These are phyloP conservation scores for Hylia prasina DNA, from an alignment of 2,113 vertebrate species.

Conservation along the genomic window DNA sequence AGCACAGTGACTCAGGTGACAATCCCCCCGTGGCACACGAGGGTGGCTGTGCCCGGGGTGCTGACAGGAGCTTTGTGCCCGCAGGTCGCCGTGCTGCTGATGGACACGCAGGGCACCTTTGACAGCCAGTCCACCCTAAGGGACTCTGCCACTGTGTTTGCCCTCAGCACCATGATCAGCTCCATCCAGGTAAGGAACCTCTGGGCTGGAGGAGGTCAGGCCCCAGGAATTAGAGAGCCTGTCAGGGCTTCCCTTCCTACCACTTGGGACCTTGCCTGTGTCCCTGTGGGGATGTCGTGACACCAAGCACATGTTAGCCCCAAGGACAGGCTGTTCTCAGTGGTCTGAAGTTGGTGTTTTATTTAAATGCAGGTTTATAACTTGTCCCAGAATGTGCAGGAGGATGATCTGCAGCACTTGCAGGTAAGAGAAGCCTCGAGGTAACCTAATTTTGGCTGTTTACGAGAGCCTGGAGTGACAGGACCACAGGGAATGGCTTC, in stretches of 20 bases:
- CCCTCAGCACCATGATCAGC: conserved; percentile 99
- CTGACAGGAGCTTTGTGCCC: not conserved
- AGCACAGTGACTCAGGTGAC: not conserved
- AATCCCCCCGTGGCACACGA: rapidly evolving
- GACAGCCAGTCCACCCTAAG: conserved; percentile 96
- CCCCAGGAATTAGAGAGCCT: not conserved
- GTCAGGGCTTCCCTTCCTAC: not conserved
- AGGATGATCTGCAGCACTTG: conserved; percentile 89
- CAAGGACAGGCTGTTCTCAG: not conserved
- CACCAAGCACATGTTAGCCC: rapidly evolving
- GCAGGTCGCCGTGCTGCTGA: conserved; percentile 91
- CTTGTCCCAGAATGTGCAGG: conserved; percentile 90
- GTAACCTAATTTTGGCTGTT: not conserved
- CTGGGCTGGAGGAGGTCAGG: not conserved
- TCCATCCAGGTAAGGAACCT: conserved; percentile 90
- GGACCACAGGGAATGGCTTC: not conserved
- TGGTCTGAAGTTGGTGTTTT: not conserved
- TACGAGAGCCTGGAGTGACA: not conserved
- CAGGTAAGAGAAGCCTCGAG: conserved; percentile 72
- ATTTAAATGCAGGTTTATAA: conserved; percentile 83
- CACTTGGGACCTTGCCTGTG: not conserved
- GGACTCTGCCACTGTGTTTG: conserved; percentile 96
- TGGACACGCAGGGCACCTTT: conserved; percentile 98
- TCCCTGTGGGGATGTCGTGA: rapidly evolving
- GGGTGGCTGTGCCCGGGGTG: not conserved